phyloP scores from a whole-genome alignment of 2,888 invertebrate genomes.

The Drosophila tripunctata region DNA sequence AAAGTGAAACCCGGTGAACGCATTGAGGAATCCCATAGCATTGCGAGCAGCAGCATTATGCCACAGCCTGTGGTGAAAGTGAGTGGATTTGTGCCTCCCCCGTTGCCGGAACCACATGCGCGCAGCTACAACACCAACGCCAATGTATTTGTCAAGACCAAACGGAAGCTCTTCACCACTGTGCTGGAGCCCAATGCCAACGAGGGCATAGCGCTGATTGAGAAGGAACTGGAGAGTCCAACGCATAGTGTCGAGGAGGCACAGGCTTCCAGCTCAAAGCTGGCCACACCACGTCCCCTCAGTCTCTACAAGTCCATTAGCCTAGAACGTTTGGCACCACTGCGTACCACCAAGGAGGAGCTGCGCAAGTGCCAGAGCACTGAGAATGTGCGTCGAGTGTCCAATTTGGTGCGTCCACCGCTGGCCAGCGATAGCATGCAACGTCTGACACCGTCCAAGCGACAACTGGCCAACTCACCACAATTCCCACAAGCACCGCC shows the following conservation, averaged over 20 bases:
- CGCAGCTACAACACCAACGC: slow-evolving; percentile 75
- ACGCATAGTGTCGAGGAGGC: slow-evolving; percentile 39
- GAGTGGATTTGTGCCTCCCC: slow-evolving; percentile 63
- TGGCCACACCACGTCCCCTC: slow-evolving; percentile 39
- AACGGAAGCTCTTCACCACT: slow-evolving; percentile 91
- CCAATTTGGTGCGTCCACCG: slow-evolving; percentile 60
- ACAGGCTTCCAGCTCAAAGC: background rate
- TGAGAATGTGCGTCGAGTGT: slow-evolving; percentile 44
- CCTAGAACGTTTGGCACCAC: slow-evolving; percentile 58
- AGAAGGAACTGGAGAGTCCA: slow-evolving; percentile 70
- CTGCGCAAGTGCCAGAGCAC: slow-evolving; percentile 66
- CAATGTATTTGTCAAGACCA: slow-evolving; percentile 92
- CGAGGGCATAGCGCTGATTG: slow-evolving; percentile 77
- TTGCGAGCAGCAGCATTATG: slow-evolving; percentile 33
- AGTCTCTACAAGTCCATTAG: slow-evolving; percentile 72
- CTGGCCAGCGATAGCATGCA: slow-evolving; percentile 82
- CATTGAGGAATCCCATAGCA: slow-evolving; percentile 72
- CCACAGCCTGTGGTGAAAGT: slow-evolving; percentile 15
- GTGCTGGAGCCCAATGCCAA: slow-evolving; percentile 84
- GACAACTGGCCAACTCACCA: slow-evolving; percentile 25
- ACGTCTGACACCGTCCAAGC: slow-evolving; percentile 50
- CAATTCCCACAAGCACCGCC: slow-evolving; percentile 56
- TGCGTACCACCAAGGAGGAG: slow-evolving; percentile 37
- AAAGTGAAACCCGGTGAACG: slow-evolving; percentile 83
- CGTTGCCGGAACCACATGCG: slow-evolving; percentile 58